Conservation (phyloP, 1,140 invertebrate genomes). For the Heliconius hermathena region DNA sequence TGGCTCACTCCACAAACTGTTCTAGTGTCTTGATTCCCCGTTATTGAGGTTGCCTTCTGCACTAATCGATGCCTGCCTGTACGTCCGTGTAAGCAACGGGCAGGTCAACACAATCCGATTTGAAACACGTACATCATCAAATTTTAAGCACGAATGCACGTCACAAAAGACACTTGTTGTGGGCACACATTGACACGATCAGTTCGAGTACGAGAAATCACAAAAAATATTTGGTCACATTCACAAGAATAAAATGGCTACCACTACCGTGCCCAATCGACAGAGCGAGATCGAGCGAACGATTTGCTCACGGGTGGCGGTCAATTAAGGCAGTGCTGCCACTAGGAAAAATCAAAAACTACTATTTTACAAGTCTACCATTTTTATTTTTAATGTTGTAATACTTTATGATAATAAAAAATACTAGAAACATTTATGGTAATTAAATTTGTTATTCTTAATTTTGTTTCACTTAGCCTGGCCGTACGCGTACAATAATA, state of each 20-base stretch:
- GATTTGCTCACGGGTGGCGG: constrained; percentile 74
- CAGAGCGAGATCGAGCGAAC: constrained; percentile 78
- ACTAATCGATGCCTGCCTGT: constrained; percentile 78
- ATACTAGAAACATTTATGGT: neutral
- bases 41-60: constrained; percentile 69
- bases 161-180: constrained; percentile 70
- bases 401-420: neutral
- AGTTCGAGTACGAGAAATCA: constrained; percentile 55
- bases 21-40: constrained; percentile 66
- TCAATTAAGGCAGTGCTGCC: constrained; percentile 72
- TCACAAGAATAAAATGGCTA: constrained; percentile 80
- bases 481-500: no score
- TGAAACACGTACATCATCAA: constrained; percentile 72
- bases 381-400: neutral
- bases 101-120: constrained; percentile 77
- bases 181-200: constrained; percentile 74
- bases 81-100: constrained; percentile 71
- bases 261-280: constrained; percentile 75
- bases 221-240: constrained; percentile 72
- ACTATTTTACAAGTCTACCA: constrained; percentile 34
- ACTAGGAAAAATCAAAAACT: constrained; percentile 32
- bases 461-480: neutral
- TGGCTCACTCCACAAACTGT: constrained; percentile 84
- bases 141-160: constrained; percentile 66
- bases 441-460: neutral